Evolutionary conservation across 2,797 vertebrate species (phyloP), one percentile per base, ranked within the genome.

Genomic region (Neostethus bicornis): DNA sequence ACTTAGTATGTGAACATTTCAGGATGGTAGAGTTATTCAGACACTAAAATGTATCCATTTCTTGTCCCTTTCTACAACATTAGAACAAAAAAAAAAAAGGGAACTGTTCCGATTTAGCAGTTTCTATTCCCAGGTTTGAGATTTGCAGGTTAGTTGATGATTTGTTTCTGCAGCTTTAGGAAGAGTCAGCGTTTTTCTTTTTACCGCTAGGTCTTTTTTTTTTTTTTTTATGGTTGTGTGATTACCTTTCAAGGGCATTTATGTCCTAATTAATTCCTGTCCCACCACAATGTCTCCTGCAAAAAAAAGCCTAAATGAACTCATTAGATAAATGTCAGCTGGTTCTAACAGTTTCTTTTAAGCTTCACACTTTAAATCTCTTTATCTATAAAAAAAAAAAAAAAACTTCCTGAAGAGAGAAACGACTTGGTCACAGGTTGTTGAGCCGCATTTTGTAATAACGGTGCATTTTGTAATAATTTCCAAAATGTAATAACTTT

Each of bases 201-300:
- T 51, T 7, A n/a, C 51, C 21, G 31, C 54, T 25, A 45, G 42
- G 60, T 47, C 49, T 38, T 32, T 49, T 38, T 44, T 46, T 74
- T 68, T 56, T 74, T 68, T 73, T 86, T 87, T 86, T 79, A 84
- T 28, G 49, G 72, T 52, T 65, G 51, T 74, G 52, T 65, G 70
- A 82, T 85, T 85, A 80, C 77, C 46, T 85, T 87, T 75, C 80
- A 87, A 83, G 70, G 73, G 66, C 72, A 77, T 78, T 80, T 67
- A 52, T 79, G 66, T 41, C 16, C 62, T 63, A 61, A 76, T 78
- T 84, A 63, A 80, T 83, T 76, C 66, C 67, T 61, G 53, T 66
- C 63, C 54, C 37, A 50, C 13, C 31, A 61, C 68, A 69, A 66
- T 59, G 73, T 56, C 72, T 59, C 66, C 70, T 51, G 51, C 49